Conservation (phyloP, 2,888 invertebrate species). For the Cosmia pyralina region DNA sequence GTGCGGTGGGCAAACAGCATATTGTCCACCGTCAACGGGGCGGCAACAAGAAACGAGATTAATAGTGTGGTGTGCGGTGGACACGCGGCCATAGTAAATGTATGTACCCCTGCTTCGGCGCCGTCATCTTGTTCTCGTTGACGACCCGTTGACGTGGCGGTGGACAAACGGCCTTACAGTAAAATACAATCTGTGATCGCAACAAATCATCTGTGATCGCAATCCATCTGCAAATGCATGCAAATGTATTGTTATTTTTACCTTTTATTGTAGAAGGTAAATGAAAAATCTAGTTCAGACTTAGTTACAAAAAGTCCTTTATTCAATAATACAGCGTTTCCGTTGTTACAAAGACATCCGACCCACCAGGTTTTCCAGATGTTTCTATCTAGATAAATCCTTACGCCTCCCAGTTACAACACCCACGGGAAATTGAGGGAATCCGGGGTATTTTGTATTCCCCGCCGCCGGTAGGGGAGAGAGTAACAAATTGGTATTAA, state of each 20-base stretch:
- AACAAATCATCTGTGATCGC: too few relatives aligned
- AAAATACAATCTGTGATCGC: too few relatives aligned
- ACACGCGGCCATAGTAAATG: too few relatives aligned
- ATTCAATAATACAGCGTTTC: slow-evolving; percentile 2
- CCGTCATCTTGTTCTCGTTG: too few relatives aligned
- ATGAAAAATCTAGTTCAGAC: neutral
- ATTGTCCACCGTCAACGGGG: too few relatives aligned
- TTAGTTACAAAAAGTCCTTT: neutral
- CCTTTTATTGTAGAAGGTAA: neutral
- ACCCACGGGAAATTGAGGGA: slow-evolving; percentile 47
- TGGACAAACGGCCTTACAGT: too few relatives aligned
- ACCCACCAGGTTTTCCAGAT: slow-evolving; percentile 27
- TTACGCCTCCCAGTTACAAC: slow-evolving; percentile 35
- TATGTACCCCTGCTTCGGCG: too few relatives aligned
- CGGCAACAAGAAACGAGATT: too few relatives aligned
- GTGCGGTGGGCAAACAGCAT: too few relatives aligned
- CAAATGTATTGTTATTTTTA: neutral
- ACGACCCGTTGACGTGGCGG: too few relatives aligned
- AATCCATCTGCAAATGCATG: too few relatives aligned
- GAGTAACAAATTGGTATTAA: slow-evolving; percentile 41
- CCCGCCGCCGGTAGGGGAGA: neutral
- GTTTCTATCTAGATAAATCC: slow-evolving; percentile 41
- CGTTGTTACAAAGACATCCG: slow-evolving; percentile 15
- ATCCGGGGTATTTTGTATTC: slow-evolving; percentile 42
- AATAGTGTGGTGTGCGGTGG: too few relatives aligned